phyloP scores from a whole-genome alignment of 2,888 invertebrate genomes.

The Orthonychiurus folsomi region DNA sequence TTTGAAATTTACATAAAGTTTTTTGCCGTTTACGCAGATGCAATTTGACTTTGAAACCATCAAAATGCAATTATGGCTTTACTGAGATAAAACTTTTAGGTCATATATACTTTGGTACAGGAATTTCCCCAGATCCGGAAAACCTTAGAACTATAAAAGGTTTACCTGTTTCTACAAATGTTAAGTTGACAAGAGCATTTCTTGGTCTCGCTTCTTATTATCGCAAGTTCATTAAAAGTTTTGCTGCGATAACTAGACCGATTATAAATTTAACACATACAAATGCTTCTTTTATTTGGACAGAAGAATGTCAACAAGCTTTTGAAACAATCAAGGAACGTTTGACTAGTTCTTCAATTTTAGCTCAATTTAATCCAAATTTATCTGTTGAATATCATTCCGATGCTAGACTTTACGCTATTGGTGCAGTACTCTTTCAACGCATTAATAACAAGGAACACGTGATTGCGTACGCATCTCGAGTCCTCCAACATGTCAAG shows the following conservation, averaged over 20 bases:
- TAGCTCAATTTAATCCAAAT: slow-evolving; percentile 3
- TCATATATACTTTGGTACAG: slow-evolving; percentile 40
- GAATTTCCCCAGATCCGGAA: slow-evolving; percentile 19
- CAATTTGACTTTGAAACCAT: slow-evolving; percentile 38
- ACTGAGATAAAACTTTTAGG: slow-evolving; percentile 41
- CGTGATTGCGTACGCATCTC: slow-evolving; percentile 9
- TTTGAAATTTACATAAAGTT: slow-evolving; percentile 28
- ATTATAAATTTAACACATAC: slow-evolving; percentile 2
- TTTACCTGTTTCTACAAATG: slow-evolving; percentile 21
- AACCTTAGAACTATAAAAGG: slow-evolving; percentile 21
- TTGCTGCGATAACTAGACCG: slow-evolving; percentile 6
- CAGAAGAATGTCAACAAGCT: neutral
- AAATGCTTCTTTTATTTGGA: slow-evolving; percentile 7
- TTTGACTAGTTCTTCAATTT: slow-evolving; percentile 6
- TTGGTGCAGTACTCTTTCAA: slow-evolving; percentile 6
- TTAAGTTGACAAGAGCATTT: slow-evolving; percentile 1
- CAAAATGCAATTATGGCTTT: slow-evolving; percentile 40
- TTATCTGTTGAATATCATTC: neutral
- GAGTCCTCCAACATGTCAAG: neutral
- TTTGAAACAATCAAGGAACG: slow-evolving; percentile 9
- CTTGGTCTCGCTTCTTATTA: slow-evolving; percentile 10
- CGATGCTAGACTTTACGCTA: slow-evolving; percentile 2
- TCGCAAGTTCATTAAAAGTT: slow-evolving; percentile 2
- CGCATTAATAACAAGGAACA: neutral
- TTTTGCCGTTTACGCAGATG: slow-evolving; percentile 26